phyloP scores from a whole-genome alignment of 1,140 invertebrate species.

The Dendroctonus valens region DNA sequence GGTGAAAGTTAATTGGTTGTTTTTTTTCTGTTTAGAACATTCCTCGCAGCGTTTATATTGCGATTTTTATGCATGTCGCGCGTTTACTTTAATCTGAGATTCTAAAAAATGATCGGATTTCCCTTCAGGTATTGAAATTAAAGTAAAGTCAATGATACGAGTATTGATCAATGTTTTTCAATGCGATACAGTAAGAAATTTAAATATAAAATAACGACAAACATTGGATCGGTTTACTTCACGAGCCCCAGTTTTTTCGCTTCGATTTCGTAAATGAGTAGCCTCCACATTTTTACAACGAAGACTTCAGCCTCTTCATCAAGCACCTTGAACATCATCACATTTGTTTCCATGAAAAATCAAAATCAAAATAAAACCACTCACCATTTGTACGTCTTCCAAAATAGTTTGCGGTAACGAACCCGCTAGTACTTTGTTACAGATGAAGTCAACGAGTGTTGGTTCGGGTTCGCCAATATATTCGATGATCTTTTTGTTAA shows the following conservation, averaged over 20 bases:
- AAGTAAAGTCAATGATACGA: too few species aligned
- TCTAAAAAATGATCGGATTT: too few species aligned
- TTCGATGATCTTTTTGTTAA: slow-evolving; percentile 99
- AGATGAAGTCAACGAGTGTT: slow-evolving; percentile 98
- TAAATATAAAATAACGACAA: too few species aligned
- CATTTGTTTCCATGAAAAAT: neutral
- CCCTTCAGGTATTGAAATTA: too few species aligned
- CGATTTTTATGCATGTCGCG: too few species aligned
- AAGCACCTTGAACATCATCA: slow-evolving; percentile 71
- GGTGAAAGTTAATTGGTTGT: too few species aligned
- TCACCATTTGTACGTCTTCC: slow-evolving; percentile 98
- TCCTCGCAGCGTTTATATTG: too few species aligned
- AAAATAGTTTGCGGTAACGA: slow-evolving; percentile 91
- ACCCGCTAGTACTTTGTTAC: slow-evolving; percentile 93
- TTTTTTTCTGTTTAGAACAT: too few species aligned
- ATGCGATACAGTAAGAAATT: too few species aligned
- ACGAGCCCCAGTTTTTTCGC: slow-evolving; percentile 89
- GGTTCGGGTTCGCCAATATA: slow-evolving; percentile 99
- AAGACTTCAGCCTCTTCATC: slow-evolving; percentile 99
- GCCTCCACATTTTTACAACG: slow-evolving; percentile 99
- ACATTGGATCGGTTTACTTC: slow-evolving; percentile 55
- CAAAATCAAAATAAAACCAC: slow-evolving; percentile 13
- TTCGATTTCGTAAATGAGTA: slow-evolving; percentile 98
- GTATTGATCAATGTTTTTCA: too few species aligned
- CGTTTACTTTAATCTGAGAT: too few species aligned